phyloP scores from a whole-genome alignment of 2,888 invertebrate species.

The Athrips mouffetella region DNA sequence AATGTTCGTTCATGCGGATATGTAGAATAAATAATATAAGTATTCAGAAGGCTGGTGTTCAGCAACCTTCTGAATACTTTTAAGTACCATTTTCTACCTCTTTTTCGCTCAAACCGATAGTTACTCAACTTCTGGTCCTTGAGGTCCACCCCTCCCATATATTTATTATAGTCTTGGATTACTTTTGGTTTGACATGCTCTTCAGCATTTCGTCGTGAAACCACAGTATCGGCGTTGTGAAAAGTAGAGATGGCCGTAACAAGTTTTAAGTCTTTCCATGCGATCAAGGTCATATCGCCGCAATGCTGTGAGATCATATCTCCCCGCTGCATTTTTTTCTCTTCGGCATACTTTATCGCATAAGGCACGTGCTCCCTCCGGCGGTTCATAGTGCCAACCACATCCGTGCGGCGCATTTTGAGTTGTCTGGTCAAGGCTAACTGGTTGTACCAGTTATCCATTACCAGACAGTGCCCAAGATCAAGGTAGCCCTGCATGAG shows the following conservation, averaged over 20 bases:
- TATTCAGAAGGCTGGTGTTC: too few relatives aligned
- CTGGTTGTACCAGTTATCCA: slow-evolving; percentile 24
- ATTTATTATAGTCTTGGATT: slow-evolving; percentile 4
- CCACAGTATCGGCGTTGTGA: neutral
- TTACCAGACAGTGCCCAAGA: slow-evolving; percentile 22
- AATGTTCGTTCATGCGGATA: too few relatives aligned
- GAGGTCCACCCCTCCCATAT: slow-evolving; percentile 4
- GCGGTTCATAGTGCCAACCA: slow-evolving; percentile 19
- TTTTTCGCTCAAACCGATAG: neutral
- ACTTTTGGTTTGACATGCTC: neutral
- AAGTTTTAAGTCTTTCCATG: slow-evolving; percentile 15
- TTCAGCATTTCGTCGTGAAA: neutral
- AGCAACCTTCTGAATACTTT: slow-evolving; percentile 9
- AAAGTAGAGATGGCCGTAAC: slow-evolving; percentile 12
- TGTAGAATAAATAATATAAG: too few relatives aligned
- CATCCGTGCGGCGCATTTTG: slow-evolving; percentile 18
- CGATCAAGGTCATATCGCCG: neutral
- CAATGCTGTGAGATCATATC: slow-evolving; percentile 6
- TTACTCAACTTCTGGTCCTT: neutral
- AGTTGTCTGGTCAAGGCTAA: slow-evolving; percentile 19
- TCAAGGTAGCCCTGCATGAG: slow-evolving; percentile 21
- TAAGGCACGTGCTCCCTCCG: slow-evolving; percentile 9
- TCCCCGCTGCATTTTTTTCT: neutral
- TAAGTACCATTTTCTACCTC: slow-evolving; percentile 4
- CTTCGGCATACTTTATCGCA: slow-evolving; percentile 7